Conservation (phyloP, 1,140 invertebrate species). For the Aricia agestis region DNA sequence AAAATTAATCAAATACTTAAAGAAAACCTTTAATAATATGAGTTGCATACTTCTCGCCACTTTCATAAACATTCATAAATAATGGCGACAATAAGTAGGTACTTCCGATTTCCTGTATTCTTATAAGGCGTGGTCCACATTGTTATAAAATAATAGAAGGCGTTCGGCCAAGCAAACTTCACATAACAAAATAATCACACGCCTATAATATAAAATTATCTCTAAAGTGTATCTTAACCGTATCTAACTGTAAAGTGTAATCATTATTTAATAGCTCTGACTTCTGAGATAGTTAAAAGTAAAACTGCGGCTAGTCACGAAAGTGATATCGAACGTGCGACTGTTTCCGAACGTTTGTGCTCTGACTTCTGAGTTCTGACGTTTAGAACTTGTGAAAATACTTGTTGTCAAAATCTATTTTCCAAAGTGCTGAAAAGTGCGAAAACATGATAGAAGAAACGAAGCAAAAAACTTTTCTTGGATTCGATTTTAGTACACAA, state of each 20-base stretch:
- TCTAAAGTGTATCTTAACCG: not conserved
- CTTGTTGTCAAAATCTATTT: slow-evolving; percentile 48
- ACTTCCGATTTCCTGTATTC: not conserved
- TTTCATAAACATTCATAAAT: not conserved
- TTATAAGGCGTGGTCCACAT: not conserved
- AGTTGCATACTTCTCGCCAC: not conserved
- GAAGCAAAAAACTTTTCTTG: slow-evolving; percentile 78
- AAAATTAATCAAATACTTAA: no score
- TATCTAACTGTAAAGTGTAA: slow-evolving; percentile 10
- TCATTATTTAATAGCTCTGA: not conserved
- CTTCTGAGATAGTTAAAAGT: not conserved
- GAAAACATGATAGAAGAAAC: slow-evolving; percentile 60
- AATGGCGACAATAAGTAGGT: not conserved
- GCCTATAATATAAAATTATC: not conserved
- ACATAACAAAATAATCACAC: slow-evolving; percentile 12
- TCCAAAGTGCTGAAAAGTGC: slow-evolving; percentile 16
- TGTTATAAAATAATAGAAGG: no score
- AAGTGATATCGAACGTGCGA: slow-evolving; percentile 24
- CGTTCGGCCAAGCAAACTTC: not conserved
- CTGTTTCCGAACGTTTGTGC: slow-evolving; percentile 52
- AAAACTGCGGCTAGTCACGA: slow-evolving; percentile 41
- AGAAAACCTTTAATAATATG: no score
- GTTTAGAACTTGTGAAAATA: slow-evolving; percentile 19
- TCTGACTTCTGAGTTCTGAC: no score
- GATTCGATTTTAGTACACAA: slow-evolving; percentile 89